Conservation (phyloP, 2,113 vertebrate genomes). For the Antennarius striatus region DNA sequence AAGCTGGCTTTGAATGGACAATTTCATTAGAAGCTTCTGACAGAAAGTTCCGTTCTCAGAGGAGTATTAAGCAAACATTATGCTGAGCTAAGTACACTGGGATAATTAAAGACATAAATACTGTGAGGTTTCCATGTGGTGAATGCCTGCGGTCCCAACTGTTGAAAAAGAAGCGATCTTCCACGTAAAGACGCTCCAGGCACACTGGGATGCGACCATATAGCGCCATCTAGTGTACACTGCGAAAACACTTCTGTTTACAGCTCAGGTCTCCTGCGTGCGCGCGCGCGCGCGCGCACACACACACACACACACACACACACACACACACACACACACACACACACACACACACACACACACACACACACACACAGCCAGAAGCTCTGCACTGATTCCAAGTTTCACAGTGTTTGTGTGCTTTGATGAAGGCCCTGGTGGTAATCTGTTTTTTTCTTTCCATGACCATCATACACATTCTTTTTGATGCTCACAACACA, state of each 20-base stretch:
- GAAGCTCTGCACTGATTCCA: constrained; percentile 4
- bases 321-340: too few species aligned
- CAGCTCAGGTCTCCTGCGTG: neutral
- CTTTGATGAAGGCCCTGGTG: neutral
- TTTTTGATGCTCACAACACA: neutral
- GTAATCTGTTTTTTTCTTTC: neutral
- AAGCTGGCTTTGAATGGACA: constrained; percentile 1
- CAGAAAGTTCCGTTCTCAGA: neutral
- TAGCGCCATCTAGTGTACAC: constrained; percentile 60
- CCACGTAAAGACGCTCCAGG: neutral
- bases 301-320: neutral
- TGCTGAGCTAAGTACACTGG: constrained; percentile 1
- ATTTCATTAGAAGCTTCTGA: neutral
- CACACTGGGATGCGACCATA: constrained; percentile 4
- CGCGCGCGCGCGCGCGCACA: neutral
- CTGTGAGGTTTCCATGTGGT: constrained; percentile 22
- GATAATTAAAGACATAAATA: constrained; percentile 43
- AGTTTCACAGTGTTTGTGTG: constrained; percentile 13
- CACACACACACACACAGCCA: neutral
- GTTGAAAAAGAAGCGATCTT: constrained; percentile 4
- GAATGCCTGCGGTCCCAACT: constrained; percentile 28
- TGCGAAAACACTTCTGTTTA: neutral
- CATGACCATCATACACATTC: neutral
- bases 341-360: neutral
- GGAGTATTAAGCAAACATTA: constrained; percentile 14